Evolutionary conservation across 2,113 vertebrate species (phyloP).

Genomic region (Maccullochella peelii): DNA sequence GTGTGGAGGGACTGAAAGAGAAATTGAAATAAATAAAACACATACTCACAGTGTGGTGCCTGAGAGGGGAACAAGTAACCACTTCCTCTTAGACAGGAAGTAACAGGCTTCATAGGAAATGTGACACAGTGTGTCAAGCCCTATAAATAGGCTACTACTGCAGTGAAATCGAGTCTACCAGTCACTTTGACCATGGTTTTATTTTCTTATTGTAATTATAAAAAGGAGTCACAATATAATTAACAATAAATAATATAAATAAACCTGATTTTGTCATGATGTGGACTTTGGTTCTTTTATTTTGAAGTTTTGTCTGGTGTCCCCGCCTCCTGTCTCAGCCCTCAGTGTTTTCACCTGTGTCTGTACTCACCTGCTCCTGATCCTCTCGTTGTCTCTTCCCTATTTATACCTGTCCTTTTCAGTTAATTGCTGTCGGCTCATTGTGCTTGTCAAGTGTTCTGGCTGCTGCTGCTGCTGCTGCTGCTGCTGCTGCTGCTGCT

Average conservation of each 20-base stretch:
- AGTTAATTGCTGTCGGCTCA: no score
- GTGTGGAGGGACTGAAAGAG: background rate
- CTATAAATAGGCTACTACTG: conserved; percentile 34
- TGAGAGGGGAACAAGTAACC: conserved; percentile 11
- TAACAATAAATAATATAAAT: background rate
- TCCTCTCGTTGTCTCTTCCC: no score
- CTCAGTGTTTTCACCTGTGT: no score
- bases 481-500: no score
- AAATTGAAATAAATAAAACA: conserved; percentile 7
- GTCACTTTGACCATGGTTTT: background rate
- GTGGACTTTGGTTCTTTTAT: no score
- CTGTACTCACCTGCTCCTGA: no score
- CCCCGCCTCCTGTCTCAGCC: no score
- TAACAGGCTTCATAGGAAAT: conserved; percentile 33
- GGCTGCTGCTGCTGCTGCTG: no score
- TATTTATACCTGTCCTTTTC: no score
- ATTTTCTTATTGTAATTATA: background rate
- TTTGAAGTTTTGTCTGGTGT: no score
- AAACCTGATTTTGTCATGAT: no score
- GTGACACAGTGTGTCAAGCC: background rate
- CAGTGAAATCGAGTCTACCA: background rate
- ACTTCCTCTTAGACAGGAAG: conserved; percentile 57
- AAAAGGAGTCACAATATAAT: background rate
- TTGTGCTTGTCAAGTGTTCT: no score
- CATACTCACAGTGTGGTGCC: background rate